These are phyloP conservation scores for Rhinoptilus africanus DNA, from an alignment of 2,113 vertebrate species.

Conservation along the genomic window DNA sequence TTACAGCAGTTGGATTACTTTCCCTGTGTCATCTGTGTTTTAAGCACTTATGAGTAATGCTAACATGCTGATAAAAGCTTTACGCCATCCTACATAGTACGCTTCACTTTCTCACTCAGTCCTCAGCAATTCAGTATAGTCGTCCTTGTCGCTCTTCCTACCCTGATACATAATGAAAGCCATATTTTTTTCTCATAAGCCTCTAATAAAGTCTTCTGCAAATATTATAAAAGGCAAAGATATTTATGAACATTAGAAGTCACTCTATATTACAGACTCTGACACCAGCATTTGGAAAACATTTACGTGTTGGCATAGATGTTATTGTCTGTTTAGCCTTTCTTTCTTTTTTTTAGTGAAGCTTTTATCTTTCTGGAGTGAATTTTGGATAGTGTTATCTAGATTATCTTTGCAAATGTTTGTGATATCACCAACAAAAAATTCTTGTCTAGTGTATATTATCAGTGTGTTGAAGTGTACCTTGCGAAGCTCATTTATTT, in stretches of 20 bases:
- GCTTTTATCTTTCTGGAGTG: neutral
- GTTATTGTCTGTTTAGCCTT: neutral
- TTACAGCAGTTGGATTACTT: neutral
- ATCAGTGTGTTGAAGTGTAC: neutral
- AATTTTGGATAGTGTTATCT: neutral
- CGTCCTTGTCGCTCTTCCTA: neutral
- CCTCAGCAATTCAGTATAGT: neutral
- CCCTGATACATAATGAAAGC: neutral
- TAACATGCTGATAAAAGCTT: neutral
- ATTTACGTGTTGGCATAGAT: neutral
- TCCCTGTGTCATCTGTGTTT: neutral
- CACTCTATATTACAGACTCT: neutral
- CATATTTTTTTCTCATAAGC: neutral
- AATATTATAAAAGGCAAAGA: neutral
- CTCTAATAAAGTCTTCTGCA: neutral
- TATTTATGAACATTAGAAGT: neutral
- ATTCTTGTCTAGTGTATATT: neutral
- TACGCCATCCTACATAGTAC: rapidly evolving
- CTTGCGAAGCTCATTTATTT: neutral
- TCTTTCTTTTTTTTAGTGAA: neutral
- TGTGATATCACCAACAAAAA: neutral
- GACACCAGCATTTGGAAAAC: neutral
- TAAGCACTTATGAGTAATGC: neutral
- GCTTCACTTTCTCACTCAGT: neutral
- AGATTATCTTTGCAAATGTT: neutral